Evolutionary conservation across 2,113 vertebrate species (phyloP).

Genomic region (Bothrops jararaca): DNA sequence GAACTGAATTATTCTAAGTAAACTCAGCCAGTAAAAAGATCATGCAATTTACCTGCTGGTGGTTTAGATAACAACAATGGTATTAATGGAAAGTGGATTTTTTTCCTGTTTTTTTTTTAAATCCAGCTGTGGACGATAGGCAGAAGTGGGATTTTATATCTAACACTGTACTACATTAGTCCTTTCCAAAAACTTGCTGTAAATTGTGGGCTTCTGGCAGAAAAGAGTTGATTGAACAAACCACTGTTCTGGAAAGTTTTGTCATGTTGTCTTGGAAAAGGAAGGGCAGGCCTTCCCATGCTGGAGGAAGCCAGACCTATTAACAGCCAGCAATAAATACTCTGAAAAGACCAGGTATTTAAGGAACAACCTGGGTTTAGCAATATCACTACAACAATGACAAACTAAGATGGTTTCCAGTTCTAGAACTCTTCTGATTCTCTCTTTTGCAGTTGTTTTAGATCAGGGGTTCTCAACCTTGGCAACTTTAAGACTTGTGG

Average conservation of each 20-base stretch:
- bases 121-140: neutral
- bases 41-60: neutral
- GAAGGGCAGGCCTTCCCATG: neutral
- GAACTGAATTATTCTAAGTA: neutral
- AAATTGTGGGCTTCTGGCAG: neutral
- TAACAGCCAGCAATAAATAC: neutral
- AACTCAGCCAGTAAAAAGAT: neutral
- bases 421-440: neutral
- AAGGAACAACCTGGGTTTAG: neutral
- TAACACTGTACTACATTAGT: neutral
- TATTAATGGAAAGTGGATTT: neutral
- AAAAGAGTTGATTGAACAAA: neutral
- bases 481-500: no score
- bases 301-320: neutral
- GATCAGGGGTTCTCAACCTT: no score
- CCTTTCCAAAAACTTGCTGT: neutral
- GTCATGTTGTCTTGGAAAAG: neutral
- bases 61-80: neutral
- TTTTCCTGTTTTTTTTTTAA: neutral
- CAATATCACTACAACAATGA: neutral
- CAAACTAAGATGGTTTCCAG: neutral
- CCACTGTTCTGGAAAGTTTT: neutral
- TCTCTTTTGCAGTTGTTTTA: neutral
- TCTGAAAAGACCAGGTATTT: neutral
- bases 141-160: neutral